Base-by-base conservation (phyloP, 2,888 invertebrate species). In the Hylaea fasciaria region DNA sequence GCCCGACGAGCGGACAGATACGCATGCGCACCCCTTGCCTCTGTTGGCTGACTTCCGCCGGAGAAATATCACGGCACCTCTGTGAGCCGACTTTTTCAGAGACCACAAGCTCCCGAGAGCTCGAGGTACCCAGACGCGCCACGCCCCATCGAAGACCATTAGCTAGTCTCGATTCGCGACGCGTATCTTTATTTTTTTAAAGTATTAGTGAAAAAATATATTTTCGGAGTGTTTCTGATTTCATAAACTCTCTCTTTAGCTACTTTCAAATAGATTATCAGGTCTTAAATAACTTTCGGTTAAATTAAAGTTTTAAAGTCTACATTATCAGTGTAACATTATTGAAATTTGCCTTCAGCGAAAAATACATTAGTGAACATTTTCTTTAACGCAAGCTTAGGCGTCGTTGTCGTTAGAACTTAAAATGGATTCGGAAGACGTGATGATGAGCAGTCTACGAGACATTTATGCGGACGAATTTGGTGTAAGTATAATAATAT, bases 41-140 rank as follows among this genome's bases (percentile, higher is more conserved):
- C 32, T 10, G 9, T 78, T 89, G 29, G 83, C 85, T 35, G 86
- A 88, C 50, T 74, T 89, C 58, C 88, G 86, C 66, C 78, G 87
- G 57, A 86, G 87, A 62, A 86, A 88, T 67, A 77, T 86, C 68
- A 70, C 86, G 35, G 83, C 87, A 54, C 78, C 88, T 68, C 87
- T 87, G 82, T 89, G 90, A 89, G 69, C 64, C 17, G 10, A 11
- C 39, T 2, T 12, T 17, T n/a, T 12, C n/a, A 29, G 39, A 39
- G 28, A 40, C 13, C 47, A 48, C n/a, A 9, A 2, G n/a, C 17
- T 39, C 48, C 37, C 39, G 47, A 5, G 16, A 32, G 32, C 32
- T 32, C 32, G 32, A 32, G 32, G 32, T 32, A 7, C 1, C 12
- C 29, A 32, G 13, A 10, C 46, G 46, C 32, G 14, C 32, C 14